A percentile compares a stretch with the other conserved stretches of the same genome.
Evolutionary conservation across 2,888 invertebrate genomes (phyloP).

Genomic region (Teleogryllus oceanicus): DNA sequence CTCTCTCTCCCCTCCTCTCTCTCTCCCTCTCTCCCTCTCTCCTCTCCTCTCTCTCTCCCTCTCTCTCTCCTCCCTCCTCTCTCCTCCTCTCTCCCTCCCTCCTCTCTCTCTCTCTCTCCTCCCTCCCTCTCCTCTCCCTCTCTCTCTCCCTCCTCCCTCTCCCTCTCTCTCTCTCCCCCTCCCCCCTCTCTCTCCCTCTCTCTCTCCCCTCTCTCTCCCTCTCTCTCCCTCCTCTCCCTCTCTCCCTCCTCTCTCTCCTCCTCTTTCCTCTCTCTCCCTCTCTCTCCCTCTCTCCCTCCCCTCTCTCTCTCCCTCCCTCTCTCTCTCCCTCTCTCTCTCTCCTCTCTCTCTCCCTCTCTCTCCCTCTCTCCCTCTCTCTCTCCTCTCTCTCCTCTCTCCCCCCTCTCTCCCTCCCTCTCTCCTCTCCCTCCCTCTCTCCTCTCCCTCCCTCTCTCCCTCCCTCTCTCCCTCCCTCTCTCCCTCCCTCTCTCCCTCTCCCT

Average conservation of each 20-base stretch:
- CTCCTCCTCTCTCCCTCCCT: neutral
- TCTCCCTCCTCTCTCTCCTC: neutral
- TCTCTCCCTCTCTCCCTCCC: neutral
- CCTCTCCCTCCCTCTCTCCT: neutral
- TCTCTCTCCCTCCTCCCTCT: neutral
- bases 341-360: no score
- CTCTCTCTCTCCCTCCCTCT: no score
- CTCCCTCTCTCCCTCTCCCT: neutral
- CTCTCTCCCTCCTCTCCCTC: no score
- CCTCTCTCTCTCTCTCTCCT: no score
- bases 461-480: no score
- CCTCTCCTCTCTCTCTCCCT: no score
- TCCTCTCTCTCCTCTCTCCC: no score
- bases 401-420: no score
- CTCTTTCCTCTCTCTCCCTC: no score
- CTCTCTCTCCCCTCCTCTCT: neutral
- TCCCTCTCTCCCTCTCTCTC: neutral
- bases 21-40: neutral
- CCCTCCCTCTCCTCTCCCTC: no score
- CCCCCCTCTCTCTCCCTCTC: no score
- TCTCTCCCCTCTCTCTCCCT: neutral
- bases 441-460: neutral
- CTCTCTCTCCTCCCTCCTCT: neutral
- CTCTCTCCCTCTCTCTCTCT: neutral
- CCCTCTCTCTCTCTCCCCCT: no score